Conservation (phyloP, 2,888 invertebrate species). For the Agonopterix heracliana region DNA sequence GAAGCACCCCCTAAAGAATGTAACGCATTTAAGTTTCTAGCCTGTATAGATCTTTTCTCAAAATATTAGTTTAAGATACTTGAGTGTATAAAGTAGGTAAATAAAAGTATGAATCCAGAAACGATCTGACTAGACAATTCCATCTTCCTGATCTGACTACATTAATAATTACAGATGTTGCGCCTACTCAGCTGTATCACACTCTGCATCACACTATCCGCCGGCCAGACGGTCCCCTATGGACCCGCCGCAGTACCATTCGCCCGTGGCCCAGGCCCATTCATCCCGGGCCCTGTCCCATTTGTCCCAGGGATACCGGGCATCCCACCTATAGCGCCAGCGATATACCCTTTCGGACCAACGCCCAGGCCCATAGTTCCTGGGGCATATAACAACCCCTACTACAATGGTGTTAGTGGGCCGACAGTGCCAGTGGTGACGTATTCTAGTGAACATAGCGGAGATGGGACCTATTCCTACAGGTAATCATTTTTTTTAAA, state of each 20-base stretch:
- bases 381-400: conserved; percentile 31
- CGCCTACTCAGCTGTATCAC: conserved; percentile 15
- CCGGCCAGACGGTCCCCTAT: conserved; percentile 9
- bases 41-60: too few species aligned
- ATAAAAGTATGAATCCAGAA: too few species aligned
- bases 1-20: too few species aligned
- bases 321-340: conserved; percentile 7
- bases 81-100: too few species aligned
- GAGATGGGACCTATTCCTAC: conserved; percentile 78
- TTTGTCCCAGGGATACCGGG: conserved; percentile 5
- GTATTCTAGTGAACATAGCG: conserved; percentile 71
- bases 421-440: conserved; percentile 69
- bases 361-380: conserved; percentile 23
- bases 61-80: too few species aligned
- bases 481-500: conserved; percentile 36
- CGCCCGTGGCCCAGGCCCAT: conserved; percentile 1
- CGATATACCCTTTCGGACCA: conserved; percentile 17
- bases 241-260: conserved; percentile 7
- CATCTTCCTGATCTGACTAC: too few species aligned
- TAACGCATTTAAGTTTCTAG: too few species aligned
- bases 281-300: background rate
- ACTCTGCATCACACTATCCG: conserved; percentile 12
- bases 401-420: conserved; percentile 34
- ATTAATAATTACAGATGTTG: conserved; percentile 28
- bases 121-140: too few species aligned